Evolutionary conservation across 1,140 invertebrate species (phyloP), one percentile per base, ranked within the genome.

Genomic region (Drosophila melanica): DNA sequence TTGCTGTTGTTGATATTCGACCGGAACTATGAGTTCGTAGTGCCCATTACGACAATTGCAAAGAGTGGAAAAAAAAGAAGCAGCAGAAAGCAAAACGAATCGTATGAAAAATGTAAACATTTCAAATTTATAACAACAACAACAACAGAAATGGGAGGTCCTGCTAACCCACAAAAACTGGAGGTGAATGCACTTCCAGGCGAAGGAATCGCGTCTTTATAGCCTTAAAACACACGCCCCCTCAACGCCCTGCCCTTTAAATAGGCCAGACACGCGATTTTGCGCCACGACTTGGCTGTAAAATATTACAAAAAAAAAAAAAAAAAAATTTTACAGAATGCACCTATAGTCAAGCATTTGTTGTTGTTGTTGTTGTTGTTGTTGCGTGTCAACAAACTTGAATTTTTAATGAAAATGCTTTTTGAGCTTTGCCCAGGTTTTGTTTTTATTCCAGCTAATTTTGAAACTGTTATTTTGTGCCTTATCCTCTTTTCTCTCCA

Each of bases 1-100:
- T 47, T 42, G 45, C 39, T 70, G 55, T 53, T 33, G 44, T 51
- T 45, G 9, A n/a, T 12, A 11, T 59, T 71, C 75, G 63, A 68
- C 82, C 84, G 84, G 82, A 82, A 89, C 79, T 76, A 48, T 45
- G 79, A 82, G 82, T 82, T 86, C 82, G 78, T 82, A 86, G 82
- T 89, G 82, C 84, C 82, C 82, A 79, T 89, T 86, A 59, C 44
- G 73, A 62, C 47, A 79, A 79, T 62, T 63, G 72, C 51, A 71
- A 63, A 60, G 14, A 45, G 30, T 27, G 6, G 27, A 7, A 20
- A 8, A 27, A 8, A 33, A 30, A 51, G 10, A 9, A n/a, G 35
- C 58, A 47, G 44, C n/a, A 51, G 33, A 53, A n/a, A 6, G 47
- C 33, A 33, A 54, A 57, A 54, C 45, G 45, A 47, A 45, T 23